phyloP scores from a whole-genome alignment of 2,888 invertebrate species.

The Anagyrus pseudococci region DNA sequence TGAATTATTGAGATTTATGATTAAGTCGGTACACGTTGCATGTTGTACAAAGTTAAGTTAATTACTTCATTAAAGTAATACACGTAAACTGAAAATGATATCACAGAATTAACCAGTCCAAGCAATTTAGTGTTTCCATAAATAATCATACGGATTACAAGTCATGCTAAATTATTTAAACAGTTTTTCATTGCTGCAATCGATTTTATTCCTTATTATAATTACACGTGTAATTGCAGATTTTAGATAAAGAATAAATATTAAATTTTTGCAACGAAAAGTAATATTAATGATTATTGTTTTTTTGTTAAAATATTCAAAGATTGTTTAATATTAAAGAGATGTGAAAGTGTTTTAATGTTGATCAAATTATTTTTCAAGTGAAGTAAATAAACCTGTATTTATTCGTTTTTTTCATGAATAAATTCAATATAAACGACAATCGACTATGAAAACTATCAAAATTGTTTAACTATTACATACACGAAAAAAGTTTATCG shows the following conservation, averaged over 20 bases:
- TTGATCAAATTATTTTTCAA: background rate
- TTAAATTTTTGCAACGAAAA: background rate
- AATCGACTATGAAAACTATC: background rate
- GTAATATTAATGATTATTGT: background rate
- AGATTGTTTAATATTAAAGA: background rate
- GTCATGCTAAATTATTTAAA: background rate
- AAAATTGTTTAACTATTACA: background rate
- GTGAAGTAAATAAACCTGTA: background rate
- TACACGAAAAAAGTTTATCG: conserved; percentile 6
- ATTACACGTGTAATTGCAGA: background rate
- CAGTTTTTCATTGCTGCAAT: background rate
- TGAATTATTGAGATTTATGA: background rate
- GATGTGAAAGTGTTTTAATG: background rate
- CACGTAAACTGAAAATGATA: too few species aligned
- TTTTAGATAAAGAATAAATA: background rate
- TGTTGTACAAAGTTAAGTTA: too few species aligned
- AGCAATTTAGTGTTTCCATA: too few species aligned
- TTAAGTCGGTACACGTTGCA: too few species aligned
- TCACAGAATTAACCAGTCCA: too few species aligned
- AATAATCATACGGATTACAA: too few species aligned
- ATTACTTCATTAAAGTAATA: too few species aligned
- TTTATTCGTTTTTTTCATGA: background rate
- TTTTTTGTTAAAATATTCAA: background rate
- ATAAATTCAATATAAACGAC: background rate
- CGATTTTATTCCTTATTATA: background rate